Evolutionary conservation across 2,888 invertebrate species (phyloP), one percentile per base, ranked within the genome.

Genomic region (Ichneumoninae sp.): DNA sequence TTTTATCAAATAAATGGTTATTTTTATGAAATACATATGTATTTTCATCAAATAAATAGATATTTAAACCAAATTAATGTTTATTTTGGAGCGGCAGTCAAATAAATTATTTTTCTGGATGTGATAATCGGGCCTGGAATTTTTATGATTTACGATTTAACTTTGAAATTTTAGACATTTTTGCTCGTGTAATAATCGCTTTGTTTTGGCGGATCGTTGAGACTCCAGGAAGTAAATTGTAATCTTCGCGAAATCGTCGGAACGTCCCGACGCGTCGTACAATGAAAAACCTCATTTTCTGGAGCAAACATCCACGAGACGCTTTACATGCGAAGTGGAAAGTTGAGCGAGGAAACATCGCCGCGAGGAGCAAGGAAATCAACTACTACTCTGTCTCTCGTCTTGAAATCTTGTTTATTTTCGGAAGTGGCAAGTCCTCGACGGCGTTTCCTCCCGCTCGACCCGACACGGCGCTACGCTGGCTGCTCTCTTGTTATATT

Each of bases 391-490:
- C 65, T 33, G 63, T 73, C 80, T 63, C 81, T 66, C 50, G 52
- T 66, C 75, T 50, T 63, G 63, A 74, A 78, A 74, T 70, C 78
- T 81, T 81, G 80, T 84, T 84, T 84, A 81, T 81, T 84, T 84
- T 84, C 68, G 81, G 69, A 81, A 84, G 84, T 81, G 78, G 81
- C 75, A 68, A 81, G 74, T 81, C 76, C 75, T 83, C 79, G 68
- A 76, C 76, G 57, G 75, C 54, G 50, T 50, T 76, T 50, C 63
- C n/a, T 70, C 74, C 22, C 26, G 54, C 63, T 52, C 22, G 52
- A 65, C 44, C 26, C 76, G 13, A 19, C 70, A 36, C 63, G 33
- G 50, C 77, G 80, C 81, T 81, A 81, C 74, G 73, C 73, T 50
- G 19, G 68, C 63, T 77, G 73, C 73, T 81, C 81, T 77, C 76